Conservation (phyloP, 2,113 vertebrate species). For the Crotalus horridus region DNA sequence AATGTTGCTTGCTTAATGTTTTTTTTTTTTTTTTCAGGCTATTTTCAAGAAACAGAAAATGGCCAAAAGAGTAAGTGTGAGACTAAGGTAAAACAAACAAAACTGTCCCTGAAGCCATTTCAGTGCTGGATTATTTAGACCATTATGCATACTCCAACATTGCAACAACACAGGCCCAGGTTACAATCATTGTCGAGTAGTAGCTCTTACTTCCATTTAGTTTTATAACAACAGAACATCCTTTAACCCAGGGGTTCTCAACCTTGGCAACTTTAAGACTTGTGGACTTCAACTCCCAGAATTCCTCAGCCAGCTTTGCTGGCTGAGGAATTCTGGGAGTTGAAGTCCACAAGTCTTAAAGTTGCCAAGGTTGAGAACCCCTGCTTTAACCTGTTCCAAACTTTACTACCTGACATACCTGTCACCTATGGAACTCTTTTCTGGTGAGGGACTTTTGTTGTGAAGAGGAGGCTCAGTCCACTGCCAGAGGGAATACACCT, state of each 20-base stretch:
- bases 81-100: neutral
- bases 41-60: neutral
- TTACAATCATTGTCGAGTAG: neutral
- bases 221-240: neutral
- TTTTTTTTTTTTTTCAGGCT: neutral
- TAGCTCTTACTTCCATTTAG: neutral
- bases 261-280: too few relatives aligned
- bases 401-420: neutral
- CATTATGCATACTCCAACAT: neutral
- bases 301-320: too few relatives aligned
- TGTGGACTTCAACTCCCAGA: too few relatives aligned
- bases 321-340: too few relatives aligned
- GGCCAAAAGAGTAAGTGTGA: neutral
- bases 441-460: constrained; percentile 1
- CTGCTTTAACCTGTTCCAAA: constrained; percentile 7
- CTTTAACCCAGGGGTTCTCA: too few relatives aligned
- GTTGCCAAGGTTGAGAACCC: too few relatives aligned
- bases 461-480: neutral
- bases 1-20: neutral
- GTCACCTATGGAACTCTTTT: neutral
- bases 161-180: neutral
- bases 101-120: neutral
- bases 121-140: neutral
- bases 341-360: too few relatives aligned
- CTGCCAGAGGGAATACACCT: constrained; percentile 12